A percentile compares a stretch with the other conserved stretches of the same genome.
Evolutionary conservation across 2,888 invertebrate genomes (phyloP).

Genomic region (Liposcelis brunnea): DNA sequence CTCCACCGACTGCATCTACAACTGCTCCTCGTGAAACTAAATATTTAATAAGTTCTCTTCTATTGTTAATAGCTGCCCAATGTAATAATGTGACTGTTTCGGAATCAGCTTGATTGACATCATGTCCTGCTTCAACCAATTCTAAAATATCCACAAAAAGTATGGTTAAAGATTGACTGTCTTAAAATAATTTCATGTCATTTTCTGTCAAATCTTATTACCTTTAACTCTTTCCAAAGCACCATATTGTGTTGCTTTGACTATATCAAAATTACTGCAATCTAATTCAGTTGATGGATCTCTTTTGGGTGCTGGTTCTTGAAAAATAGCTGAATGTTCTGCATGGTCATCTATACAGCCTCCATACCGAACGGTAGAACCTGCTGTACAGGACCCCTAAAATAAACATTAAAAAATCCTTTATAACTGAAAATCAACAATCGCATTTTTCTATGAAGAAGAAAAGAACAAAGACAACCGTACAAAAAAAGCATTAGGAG

Average conservation of each 20-base stretch:
- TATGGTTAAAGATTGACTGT: neutral
- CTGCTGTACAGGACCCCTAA: neutral
- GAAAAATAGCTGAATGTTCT: slow-evolving; percentile 17
- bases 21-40: slow-evolving; percentile 70
- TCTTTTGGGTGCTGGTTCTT: slow-evolving; percentile 16
- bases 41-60: slow-evolving; percentile 79
- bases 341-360: slow-evolving; percentile 4
- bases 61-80: slow-evolving; percentile 98
- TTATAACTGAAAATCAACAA: no score
- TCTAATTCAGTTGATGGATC: slow-evolving; percentile 24
- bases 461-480: no score
- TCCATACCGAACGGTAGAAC: neutral
- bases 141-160: slow-evolving; percentile 40
- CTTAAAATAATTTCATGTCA: neutral
- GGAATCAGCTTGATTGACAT: slow-evolving; percentile 84
- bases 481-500: no score
- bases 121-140: slow-evolving; percentile 78
- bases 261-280: slow-evolving; percentile 75
- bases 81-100: slow-evolving; percentile 96
- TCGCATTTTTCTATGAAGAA: no score
- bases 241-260: slow-evolving; percentile 73
- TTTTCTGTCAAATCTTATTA: no score
- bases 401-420: neutral
- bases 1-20: slow-evolving; percentile 91
- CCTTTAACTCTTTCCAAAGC: slow-evolving; percentile 4